These are phyloP conservation scores for Drosophila subobscura DNA, from an alignment of 1,140 invertebrate genomes.

Conservation along the genomic window DNA sequence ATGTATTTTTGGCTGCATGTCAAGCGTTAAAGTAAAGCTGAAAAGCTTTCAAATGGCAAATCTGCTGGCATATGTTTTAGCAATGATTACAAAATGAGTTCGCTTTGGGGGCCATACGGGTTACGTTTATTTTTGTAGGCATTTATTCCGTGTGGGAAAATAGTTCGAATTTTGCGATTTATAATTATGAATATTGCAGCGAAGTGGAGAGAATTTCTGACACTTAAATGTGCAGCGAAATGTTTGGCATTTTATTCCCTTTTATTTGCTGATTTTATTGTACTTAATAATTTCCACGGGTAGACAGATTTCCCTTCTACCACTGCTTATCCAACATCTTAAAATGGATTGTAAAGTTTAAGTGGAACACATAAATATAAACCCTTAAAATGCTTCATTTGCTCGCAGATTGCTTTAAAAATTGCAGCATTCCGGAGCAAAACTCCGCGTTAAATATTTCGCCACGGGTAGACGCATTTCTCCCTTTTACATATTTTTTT, in stretches of 20 bases:
- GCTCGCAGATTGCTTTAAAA: constrained; percentile 14
- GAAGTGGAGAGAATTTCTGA: no score
- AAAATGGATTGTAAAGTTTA: constrained; percentile 16
- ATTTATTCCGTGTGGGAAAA: no score
- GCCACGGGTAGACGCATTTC: constrained; percentile 25
- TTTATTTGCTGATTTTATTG: not conserved
- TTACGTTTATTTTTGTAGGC: no score
- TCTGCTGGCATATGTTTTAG: constrained; percentile 15
- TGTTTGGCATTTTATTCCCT: no score
- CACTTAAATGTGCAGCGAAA: no score
- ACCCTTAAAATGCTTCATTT: constrained; percentile 41
- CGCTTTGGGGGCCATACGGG: not conserved
- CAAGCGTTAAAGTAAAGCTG: constrained; percentile 30
- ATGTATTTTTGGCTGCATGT: constrained; percentile 14
- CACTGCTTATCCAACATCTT: not conserved
- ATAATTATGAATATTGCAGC: no score
- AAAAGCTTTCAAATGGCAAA: constrained; percentile 37
- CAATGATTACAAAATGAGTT: constrained; percentile 37
- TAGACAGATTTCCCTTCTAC: constrained; percentile 10
- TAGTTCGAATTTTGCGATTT: no score
- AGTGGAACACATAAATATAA: not conserved
- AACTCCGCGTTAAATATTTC: constrained; percentile 49
- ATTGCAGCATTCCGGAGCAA: constrained; percentile 27
- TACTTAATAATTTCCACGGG: constrained; percentile 37
- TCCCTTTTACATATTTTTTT: constrained; percentile 21